These are phyloP conservation scores for Strix uralensis DNA, from an alignment of 2,113 vertebrate species.

Conservation along the genomic window DNA sequence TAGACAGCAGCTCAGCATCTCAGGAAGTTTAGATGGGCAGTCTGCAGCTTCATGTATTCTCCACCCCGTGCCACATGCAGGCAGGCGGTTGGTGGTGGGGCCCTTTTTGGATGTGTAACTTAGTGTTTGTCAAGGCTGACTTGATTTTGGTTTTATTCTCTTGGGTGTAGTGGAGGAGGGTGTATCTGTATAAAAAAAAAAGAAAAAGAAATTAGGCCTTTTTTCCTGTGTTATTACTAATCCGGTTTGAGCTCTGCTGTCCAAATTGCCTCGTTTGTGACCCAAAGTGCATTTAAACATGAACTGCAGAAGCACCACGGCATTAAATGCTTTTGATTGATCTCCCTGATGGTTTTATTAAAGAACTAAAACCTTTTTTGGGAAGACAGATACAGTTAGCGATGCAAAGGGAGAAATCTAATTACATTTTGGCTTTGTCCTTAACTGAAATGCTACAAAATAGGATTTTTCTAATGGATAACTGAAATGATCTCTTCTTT, in stretches of 20 bases:
- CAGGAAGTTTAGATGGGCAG: fast-evolving
- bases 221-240: constrained; percentile 35
- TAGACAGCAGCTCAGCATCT: neutral
- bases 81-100: fast-evolving
- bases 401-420: constrained; percentile 44
- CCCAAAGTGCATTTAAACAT: constrained; percentile 66
- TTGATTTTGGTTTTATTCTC: constrained; percentile 5
- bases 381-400: constrained; percentile 52
- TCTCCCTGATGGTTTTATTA: constrained; percentile 66
- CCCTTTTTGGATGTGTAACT: neutral
- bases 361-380: constrained; percentile 58
- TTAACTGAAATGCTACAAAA: constrained; percentile 50
- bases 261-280: constrained; percentile 60
- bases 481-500: constrained; percentile 57
- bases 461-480: constrained; percentile 63
- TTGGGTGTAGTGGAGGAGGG: neutral
- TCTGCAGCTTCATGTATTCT: neutral
- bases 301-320: constrained; percentile 45
- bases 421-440: constrained; percentile 65
- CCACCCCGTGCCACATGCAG: fast-evolving
- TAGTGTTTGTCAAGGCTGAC: neutral
- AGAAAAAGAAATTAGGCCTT: neutral
- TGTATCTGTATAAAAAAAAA: neutral
- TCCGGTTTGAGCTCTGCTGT: constrained; percentile 39
- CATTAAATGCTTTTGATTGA: constrained; percentile 71